Conservation (phyloP, 2,888 invertebrate species). For the Teleiodes luculella region DNA sequence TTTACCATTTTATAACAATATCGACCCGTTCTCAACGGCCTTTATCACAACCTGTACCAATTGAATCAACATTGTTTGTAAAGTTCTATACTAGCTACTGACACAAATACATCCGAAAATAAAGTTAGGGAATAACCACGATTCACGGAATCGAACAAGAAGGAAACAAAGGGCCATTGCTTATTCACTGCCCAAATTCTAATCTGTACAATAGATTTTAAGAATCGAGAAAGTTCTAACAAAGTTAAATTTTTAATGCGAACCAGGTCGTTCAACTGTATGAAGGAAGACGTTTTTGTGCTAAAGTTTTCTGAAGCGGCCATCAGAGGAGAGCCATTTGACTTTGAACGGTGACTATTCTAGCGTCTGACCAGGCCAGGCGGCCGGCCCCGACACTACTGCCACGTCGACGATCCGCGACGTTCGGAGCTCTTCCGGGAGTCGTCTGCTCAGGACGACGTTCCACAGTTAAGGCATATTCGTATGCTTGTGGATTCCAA, state of each 20-base stretch:
- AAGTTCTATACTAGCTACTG: constrained; percentile 78
- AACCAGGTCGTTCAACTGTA: constrained; percentile 72
- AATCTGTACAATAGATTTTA: constrained; percentile 73
- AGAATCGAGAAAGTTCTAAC: constrained; percentile 71
- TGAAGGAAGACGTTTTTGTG: constrained; percentile 79
- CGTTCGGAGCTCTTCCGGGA: background rate
- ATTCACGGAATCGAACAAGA: constrained; percentile 78
- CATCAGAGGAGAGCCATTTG: constrained; percentile 46
- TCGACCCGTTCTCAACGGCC: constrained; percentile 77
- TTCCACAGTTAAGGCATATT: constrained; percentile 10
- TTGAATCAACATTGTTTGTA: constrained; percentile 79
- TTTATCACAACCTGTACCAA: constrained; percentile 76
- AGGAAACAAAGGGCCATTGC: constrained; percentile 67
- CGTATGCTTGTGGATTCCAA: background rate
- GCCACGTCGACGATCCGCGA: constrained; percentile 33
- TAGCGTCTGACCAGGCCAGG: constrained; percentile 47
- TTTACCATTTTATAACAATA: constrained; percentile 77
- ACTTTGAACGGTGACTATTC: constrained; percentile 56
- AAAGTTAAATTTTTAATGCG: constrained; percentile 70
- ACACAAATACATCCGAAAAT: constrained; percentile 75
- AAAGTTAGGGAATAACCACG: constrained; percentile 75
- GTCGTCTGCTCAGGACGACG: constrained; percentile 37
- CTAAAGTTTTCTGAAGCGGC: constrained; percentile 56
- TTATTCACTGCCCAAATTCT: constrained; percentile 67
- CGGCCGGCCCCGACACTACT: constrained; percentile 42